Evolutionary conservation across 2,888 invertebrate species (phyloP).

Genomic region (Sericinus montela): DNA sequence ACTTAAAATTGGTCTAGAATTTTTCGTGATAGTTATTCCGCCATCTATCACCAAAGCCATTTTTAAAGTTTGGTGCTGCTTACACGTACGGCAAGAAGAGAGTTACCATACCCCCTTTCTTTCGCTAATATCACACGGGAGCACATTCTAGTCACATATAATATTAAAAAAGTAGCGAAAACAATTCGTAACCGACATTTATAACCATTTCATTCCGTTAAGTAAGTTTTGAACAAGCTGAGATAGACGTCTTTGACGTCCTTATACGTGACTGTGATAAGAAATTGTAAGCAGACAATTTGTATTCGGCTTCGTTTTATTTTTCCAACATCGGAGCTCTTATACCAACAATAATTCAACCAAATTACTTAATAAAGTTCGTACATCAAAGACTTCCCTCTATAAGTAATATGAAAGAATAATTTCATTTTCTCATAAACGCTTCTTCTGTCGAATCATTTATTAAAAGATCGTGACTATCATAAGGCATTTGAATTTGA

Average conservation of each 20-base stretch:
- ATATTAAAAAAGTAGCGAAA: too few species aligned
- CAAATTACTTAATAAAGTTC: constrained; percentile 29
- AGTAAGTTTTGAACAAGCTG: background rate
- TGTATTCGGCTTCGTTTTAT: constrained; percentile 49
- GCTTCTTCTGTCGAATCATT: background rate
- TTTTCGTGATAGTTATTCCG: too few species aligned
- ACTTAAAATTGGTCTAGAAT: too few species aligned
- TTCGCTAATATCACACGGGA: too few species aligned
- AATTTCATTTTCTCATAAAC: constrained; percentile 9
- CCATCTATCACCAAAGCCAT: too few species aligned
- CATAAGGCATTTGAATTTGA: background rate
- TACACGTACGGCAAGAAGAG: too few species aligned
- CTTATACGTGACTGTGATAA: constrained; percentile 10
- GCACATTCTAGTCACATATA: too few species aligned
- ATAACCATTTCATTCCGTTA: background rate
- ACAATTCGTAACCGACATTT: too few species aligned
- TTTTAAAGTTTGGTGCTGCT: too few species aligned
- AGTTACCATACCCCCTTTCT: too few species aligned
- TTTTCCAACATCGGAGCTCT: constrained; percentile 29
- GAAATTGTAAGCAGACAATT: constrained; percentile 39
- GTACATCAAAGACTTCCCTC: constrained; percentile 16
- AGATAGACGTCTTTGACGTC: background rate
- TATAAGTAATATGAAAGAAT: constrained; percentile 4
- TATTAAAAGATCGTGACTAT: constrained; percentile 10
- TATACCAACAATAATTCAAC: constrained; percentile 42